Evolutionary conservation across 2,113 vertebrate genomes (phyloP), one percentile per base, ranked within the genome.

Genomic region (Vicugna pacos): DNA sequence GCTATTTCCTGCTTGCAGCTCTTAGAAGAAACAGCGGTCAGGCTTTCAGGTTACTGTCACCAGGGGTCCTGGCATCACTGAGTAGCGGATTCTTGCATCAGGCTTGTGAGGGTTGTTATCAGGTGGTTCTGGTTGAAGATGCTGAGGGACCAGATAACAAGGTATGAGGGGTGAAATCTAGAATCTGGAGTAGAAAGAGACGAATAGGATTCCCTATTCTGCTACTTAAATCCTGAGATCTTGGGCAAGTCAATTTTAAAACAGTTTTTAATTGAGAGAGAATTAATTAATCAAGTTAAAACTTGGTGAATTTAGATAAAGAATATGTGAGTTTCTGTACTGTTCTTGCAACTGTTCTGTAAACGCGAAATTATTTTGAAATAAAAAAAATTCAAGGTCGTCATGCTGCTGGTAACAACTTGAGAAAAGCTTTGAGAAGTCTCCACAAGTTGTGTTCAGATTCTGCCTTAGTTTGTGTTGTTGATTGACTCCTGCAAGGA

Each of bases 1-100:
- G 87, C 72, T 95, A 95, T 97, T 96, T 95, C 90, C 94, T 93
- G 94, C 83, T 95, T 83, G n/a, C 52, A 50, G 65, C 96, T 32
- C 76, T 92, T 62, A 30, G 76, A 92, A 93, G 65, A 93, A 96
- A 81, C 75, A 65, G 42, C 20, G 42, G n/a, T 91, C 73, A 70
- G 81, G 83, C 92, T n/a, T 54, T 48, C 64, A 94, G 83, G 56
- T 87, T n/a, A 50, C 69, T 86, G 28, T 38, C 84, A n/a, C 42
- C 17, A 8, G 9, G 52, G 26, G 46, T 81, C 65, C 54, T 83
- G 54, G 56, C 72, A 48, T 60, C 76, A 24, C 10, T 14, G 35
- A 75, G 54, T 4, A 67, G 82, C 60, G 82, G 65, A 83, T 60
- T 92, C 42, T 73, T 16, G 42, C 64, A 5, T 72, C 73, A 14